These are phyloP conservation scores for Drosophila navojoa DNA, from an alignment of 1,140 invertebrate species.

Conservation along the genomic window DNA sequence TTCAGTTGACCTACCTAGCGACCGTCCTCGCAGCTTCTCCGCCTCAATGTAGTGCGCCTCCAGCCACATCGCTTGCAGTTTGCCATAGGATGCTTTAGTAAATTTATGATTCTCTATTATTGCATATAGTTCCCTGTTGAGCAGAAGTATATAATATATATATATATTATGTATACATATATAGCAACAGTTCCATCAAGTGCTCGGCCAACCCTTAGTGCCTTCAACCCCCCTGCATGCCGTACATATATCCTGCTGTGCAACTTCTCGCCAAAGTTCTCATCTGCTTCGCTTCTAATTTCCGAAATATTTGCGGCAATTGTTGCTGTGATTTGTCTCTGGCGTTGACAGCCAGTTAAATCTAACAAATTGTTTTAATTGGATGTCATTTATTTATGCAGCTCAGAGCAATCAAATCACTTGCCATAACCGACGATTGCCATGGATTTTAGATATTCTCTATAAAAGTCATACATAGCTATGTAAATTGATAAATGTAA, in stretches of 20 bases:
- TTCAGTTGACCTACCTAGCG: slow-evolving; percentile 87
- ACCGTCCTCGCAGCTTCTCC: slow-evolving; percentile 96
- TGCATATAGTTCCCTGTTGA: slow-evolving; percentile 93
- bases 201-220: not conserved
- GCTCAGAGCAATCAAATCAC: slow-evolving; percentile 76
- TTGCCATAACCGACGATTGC: slow-evolving; percentile 33
- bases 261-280: slow-evolving; percentile 4
- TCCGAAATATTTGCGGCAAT: no score
- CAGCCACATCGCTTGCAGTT: slow-evolving; percentile 98
- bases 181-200: not conserved
- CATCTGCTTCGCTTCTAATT: no score
- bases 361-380: slow-evolving; percentile 79
- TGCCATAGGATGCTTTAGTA: slow-evolving; percentile 97
- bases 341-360: slow-evolving; percentile 66
- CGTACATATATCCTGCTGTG: slow-evolving; percentile 37
- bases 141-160: slow-evolving; percentile 5
- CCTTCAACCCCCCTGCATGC: not conserved
- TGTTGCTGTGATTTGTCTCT: slow-evolving; percentile 35
- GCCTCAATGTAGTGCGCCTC: slow-evolving; percentile 99
- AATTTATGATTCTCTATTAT: slow-evolving; percentile 99
- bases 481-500: slow-evolving; percentile 2
- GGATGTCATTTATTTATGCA: slow-evolving; percentile 48
- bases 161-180: not conserved
- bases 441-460: slow-evolving; percentile 18
- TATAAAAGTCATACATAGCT: not conserved